Percentiles rank a stretch among this genome's conserved stretches.
Evolutionary conservation across 1,140 invertebrate genomes (phyloP).

Genomic region (Archegozetes longisetosus): DNA sequence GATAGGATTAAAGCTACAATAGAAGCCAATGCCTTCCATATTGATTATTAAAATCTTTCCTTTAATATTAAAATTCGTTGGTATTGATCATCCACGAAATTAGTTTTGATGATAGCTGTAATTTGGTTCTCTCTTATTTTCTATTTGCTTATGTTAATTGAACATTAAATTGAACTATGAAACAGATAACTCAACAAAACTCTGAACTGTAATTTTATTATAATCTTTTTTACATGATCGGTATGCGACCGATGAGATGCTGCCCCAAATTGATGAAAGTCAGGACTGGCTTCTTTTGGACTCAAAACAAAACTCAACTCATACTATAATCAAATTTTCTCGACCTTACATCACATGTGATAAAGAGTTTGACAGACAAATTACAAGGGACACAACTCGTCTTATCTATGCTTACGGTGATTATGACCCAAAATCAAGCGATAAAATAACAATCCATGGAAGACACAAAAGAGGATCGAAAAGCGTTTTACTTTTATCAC

Average conservation of each 20-base stretch:
- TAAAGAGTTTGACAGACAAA: slow-evolving; percentile 18
- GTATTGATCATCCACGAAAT: too few species aligned
- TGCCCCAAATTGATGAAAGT: not conserved
- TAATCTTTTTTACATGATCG: too few species aligned
- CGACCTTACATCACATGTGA: slow-evolving; percentile 25
- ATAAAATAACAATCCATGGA: slow-evolving; percentile 39
- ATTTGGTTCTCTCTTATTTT: too few species aligned
- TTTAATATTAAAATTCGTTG: too few species aligned
- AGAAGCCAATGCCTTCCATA: too few species aligned
- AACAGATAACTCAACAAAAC: too few species aligned
- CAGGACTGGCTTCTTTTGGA: not conserved
- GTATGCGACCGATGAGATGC: not conserved
- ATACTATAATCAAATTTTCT: slow-evolving; percentile 21
- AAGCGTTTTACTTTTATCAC: slow-evolving; percentile 39
- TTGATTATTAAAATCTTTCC: too few species aligned
- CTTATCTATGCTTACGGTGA: slow-evolving; percentile 55
- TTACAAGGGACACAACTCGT: slow-evolving; percentile 45
- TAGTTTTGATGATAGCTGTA: too few species aligned
- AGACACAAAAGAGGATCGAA: slow-evolving; percentile 43
- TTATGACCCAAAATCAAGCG: slow-evolving; percentile 42
- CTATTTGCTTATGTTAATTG: too few species aligned
- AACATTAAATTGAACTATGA: too few species aligned
- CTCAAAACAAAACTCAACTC: not conserved
- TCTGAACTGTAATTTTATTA: too few species aligned
- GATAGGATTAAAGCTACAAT: too few species aligned